Conservation (phyloP, 2,113 vertebrate genomes). For the Girardinichthys multiradiatus region DNA sequence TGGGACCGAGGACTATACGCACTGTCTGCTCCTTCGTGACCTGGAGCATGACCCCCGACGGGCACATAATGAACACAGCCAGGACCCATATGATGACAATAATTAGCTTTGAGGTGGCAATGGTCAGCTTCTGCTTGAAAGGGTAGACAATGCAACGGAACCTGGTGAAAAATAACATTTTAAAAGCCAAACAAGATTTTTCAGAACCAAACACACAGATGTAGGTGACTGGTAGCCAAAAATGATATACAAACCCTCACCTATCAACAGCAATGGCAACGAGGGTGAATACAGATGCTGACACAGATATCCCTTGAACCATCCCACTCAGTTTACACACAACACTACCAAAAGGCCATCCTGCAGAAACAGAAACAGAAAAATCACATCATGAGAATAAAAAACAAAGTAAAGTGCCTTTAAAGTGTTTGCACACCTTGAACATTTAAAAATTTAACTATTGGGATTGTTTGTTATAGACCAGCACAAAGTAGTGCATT, state of each 20-base stretch:
- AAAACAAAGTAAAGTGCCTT: too few species aligned
- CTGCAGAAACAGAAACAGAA: conserved; percentile 63
- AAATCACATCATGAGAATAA: background rate
- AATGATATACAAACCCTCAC: conserved; percentile 62
- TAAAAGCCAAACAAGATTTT: background rate
- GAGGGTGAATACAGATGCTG: conserved; percentile 90
- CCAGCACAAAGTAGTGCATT: too few species aligned
- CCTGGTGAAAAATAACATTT: conserved; percentile 68
- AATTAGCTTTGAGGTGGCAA: conserved; percentile 79
- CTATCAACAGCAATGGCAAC: conserved; percentile 91
- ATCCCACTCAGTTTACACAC: conserved; percentile 90
- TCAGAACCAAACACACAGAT: background rate
- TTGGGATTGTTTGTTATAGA: too few species aligned
- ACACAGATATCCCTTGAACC: conserved; percentile 91
- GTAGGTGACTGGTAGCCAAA: background rate
- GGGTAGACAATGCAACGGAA: conserved; percentile 90
- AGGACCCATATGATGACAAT: conserved; percentile 88
- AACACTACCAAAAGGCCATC: conserved; percentile 90
- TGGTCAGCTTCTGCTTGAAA: conserved; percentile 89
- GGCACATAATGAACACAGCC: conserved; percentile 88
- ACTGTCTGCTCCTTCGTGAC: conserved; percentile 85
- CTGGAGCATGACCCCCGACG: conserved; percentile 90
- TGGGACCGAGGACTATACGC: conserved; percentile 72
- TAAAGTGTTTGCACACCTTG: too few species aligned
- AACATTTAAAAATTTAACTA: background rate